Conservation (phyloP, 2,113 vertebrate genomes). For the Cavia porcellus region DNA sequence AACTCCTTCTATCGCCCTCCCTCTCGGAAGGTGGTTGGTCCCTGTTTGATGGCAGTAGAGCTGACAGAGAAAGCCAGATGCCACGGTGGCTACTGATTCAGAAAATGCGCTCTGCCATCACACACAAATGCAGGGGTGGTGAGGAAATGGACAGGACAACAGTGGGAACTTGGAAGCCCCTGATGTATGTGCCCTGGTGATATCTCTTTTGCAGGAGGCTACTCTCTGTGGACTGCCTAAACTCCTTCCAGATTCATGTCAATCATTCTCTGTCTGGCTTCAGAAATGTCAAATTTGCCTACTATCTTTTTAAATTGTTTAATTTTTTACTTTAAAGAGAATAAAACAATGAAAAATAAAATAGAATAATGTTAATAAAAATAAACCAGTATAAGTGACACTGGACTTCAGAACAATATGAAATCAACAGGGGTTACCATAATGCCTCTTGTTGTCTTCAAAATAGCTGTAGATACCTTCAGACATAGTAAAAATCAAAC, state of each 20-base stretch:
- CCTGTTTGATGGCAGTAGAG: background rate
- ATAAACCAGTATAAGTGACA: no score
- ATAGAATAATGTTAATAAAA: no score
- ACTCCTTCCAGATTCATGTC: background rate
- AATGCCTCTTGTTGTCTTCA: no score
- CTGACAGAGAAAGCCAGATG: background rate
- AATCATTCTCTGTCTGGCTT: background rate
- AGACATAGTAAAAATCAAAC: no score
- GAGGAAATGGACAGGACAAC: background rate
- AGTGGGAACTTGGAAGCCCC: background rate
- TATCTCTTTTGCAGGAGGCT: background rate
- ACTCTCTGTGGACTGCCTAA: background rate
- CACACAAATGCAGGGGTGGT: no score
- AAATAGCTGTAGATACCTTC: no score
- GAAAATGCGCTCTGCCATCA: background rate
- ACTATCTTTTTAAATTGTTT: background rate
- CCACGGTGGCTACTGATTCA: no score
- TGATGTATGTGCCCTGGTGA: no score
- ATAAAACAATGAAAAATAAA: no score
- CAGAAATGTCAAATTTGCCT: background rate
- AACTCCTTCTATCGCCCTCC: background rate
- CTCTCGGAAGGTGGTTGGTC: background rate
- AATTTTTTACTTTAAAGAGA: no score
- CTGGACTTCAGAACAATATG: no score
- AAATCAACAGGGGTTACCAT: no score